Percentiles rank a stretch among this genome's conserved stretches.
Evolutionary conservation across 2,797 vertebrate species (phyloP).

Genomic region (Pseudochromis fuscus): DNA sequence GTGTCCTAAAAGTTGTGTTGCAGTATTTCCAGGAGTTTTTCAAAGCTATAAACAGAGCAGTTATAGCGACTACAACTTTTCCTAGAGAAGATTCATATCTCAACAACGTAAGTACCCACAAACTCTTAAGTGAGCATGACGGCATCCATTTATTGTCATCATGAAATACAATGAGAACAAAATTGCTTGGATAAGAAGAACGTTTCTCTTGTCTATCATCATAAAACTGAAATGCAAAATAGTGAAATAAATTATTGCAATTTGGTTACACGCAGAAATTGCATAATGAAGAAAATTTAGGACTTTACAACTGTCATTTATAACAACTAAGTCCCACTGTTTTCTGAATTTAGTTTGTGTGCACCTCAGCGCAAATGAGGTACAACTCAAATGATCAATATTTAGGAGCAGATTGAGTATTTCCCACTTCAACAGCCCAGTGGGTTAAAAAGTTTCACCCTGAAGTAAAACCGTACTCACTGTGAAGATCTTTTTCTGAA

Average conservation of each 20-base stretch:
- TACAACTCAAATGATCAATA: background rate
- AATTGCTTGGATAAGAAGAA: background rate
- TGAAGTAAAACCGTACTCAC: background rate
- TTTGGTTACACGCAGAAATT: background rate
- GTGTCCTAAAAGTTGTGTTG: constrained; percentile 45
- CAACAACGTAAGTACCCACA: constrained; percentile 27
- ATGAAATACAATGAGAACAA: background rate
- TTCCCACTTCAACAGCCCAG: background rate
- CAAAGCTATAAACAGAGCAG: constrained; percentile 17
- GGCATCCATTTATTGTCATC: constrained; percentile 4
- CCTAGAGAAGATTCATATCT: constrained; percentile 21
- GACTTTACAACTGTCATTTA: background rate
- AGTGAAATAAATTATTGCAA: background rate
- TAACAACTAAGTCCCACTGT: background rate
- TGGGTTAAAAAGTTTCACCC: background rate
- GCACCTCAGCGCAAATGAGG: background rate
- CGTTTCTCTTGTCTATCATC: background rate
- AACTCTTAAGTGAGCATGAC: background rate
- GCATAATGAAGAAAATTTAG: background rate
- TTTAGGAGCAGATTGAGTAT: background rate
- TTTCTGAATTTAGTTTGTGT: background rate
- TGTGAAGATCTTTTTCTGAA: background rate
- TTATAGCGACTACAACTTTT: constrained; percentile 27
- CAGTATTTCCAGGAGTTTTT: constrained; percentile 24
- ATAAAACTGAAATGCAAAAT: background rate